phyloP scores from a whole-genome alignment of 2,113 vertebrate species.

The Stigmatopora argus region DNA sequence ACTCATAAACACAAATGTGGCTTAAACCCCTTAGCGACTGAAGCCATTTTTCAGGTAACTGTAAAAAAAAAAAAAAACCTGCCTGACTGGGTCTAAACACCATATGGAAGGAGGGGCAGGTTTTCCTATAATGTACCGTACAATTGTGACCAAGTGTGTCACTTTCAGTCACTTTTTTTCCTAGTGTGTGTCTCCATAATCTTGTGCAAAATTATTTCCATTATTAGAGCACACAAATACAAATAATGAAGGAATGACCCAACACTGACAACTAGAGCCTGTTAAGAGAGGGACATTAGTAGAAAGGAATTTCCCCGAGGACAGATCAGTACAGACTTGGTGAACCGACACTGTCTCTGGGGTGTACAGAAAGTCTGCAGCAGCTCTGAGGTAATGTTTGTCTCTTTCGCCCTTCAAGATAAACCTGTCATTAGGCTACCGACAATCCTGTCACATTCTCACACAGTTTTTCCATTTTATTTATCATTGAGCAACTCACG shows the following conservation, averaged over 20 bases:
- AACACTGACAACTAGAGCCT: constrained; percentile 60
- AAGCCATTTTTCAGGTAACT: constrained; percentile 72
- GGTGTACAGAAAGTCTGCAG: constrained; percentile 44
- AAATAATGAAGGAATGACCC: constrained; percentile 60
- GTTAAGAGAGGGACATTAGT: constrained; percentile 54
- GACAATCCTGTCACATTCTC: constrained; percentile 40
- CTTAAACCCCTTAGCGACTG: constrained; percentile 60
- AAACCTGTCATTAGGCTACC: constrained; percentile 58
- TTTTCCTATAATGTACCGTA: constrained; percentile 38
- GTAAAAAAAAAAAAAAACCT: constrained; percentile 59
- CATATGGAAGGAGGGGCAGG: constrained; percentile 45
- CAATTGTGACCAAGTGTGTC: constrained; percentile 20
- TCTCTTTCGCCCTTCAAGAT: constrained; percentile 54
- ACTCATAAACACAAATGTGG: constrained; percentile 31
- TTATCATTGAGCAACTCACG: constrained; percentile 11
- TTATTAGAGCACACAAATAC: constrained; percentile 50
- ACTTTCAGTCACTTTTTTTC: constrained; percentile 16
- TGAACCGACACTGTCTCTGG: constrained; percentile 50
- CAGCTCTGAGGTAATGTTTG: constrained; percentile 63
- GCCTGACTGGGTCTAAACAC: constrained; percentile 65
- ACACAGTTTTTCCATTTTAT: constrained; percentile 34
- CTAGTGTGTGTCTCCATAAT: constrained; percentile 22
- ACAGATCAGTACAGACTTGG: constrained; percentile 53
- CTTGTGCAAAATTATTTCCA: constrained; percentile 42
- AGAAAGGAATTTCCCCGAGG: constrained; percentile 65